phyloP scores from a whole-genome alignment of 2,888 invertebrate genomes.

The Agrotis segetum region DNA sequence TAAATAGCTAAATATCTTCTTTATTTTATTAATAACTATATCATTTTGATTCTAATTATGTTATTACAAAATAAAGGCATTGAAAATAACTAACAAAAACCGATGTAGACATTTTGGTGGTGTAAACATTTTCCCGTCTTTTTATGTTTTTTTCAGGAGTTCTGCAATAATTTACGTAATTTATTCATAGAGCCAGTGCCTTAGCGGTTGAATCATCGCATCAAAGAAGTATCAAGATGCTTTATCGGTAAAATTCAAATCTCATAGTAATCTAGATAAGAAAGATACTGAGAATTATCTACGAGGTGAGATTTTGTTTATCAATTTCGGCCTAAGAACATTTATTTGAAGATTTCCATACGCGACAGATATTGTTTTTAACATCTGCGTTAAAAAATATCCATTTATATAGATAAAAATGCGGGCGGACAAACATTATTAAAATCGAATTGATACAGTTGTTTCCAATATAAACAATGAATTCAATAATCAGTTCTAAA shows the following conservation, averaged over 20 bases:
- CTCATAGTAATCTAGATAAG: constrained; percentile 21
- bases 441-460: no score
- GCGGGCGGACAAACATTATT: not conserved
- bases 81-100: no score
- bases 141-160: not conserved
- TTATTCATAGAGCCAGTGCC: not conserved
- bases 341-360: not conserved
- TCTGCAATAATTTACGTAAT: not conserved
- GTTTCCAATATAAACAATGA: no score
- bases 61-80: no score
- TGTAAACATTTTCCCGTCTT: not conserved
- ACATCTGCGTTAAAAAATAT: no score
- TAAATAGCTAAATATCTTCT: no score
- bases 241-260: constrained; percentile 8
- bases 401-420: not conserved
- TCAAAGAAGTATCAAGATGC: not conserved
- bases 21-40: no score
- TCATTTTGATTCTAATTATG: no score
- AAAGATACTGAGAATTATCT: constrained; percentile 9
- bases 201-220: no score
- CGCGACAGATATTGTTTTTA: no score
- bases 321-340: constrained; percentile 11
- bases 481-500: no score
- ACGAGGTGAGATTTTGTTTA: constrained; percentile 9
- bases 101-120: no score